A percentile compares a stretch with the other conserved stretches of the same genome.
Evolutionary conservation across 2,797 vertebrate genomes (phyloP).

Genomic region (Balearica regulorum): DNA sequence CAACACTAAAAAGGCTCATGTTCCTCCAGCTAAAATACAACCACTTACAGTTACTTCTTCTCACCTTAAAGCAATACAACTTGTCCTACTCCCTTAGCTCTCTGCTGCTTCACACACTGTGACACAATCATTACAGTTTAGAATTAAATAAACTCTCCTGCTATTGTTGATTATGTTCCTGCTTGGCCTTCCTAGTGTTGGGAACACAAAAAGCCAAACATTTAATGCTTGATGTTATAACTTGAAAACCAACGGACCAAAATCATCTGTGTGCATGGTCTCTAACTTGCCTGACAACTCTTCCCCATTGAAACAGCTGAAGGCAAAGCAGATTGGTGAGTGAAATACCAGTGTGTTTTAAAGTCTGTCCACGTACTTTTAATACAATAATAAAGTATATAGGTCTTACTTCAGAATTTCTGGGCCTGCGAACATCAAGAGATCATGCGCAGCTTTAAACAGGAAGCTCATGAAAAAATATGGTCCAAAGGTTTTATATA

Average conservation of each 20-base stretch:
- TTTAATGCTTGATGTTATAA: background rate
- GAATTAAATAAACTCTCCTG: background rate
- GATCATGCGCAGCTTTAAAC: slow-evolving; percentile 90
- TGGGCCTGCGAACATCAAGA: slow-evolving; percentile 93
- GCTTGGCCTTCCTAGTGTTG: background rate
- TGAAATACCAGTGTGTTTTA: background rate
- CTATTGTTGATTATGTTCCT: background rate
- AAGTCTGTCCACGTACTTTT: background rate
- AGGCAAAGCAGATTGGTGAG: background rate
- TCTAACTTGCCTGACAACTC: background rate
- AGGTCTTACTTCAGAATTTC: slow-evolving; percentile 87
- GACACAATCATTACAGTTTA: background rate
- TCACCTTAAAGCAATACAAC: background rate
- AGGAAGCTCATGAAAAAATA: slow-evolving; percentile 93
- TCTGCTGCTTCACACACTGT: background rate
- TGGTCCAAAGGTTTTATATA: slow-evolving; percentile 91
- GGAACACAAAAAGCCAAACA: background rate
- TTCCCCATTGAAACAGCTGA: background rate
- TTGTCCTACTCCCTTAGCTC: background rate
- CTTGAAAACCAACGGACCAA: background rate
- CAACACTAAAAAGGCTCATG: background rate
- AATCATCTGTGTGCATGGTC: background rate
- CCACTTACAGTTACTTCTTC: background rate
- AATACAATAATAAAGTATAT: background rate
- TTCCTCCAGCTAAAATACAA: background rate